Percentiles rank a stretch among this genome's conserved stretches.
Evolutionary conservation across 2,888 invertebrate species (phyloP).

Genomic region (Gortyna flavago): DNA sequence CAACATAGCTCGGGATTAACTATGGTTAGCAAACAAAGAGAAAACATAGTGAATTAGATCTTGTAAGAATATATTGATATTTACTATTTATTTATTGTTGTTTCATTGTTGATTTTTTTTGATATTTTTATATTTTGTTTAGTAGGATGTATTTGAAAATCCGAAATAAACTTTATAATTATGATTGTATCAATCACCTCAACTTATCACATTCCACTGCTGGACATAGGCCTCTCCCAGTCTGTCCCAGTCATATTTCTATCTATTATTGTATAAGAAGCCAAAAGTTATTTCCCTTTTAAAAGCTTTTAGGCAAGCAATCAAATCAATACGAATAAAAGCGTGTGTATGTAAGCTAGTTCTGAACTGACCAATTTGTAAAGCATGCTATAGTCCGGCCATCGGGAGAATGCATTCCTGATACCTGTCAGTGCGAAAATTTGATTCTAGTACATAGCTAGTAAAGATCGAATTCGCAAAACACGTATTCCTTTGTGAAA

Average conservation of each 20-base stretch:
- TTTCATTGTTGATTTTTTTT: neutral
- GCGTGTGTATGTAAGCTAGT: neutral
- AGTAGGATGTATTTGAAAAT: neutral
- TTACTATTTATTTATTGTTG: no score
- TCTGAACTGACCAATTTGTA: neutral
- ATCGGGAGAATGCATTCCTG: no score
- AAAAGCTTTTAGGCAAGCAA: neutral
- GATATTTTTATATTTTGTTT: neutral
- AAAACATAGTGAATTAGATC: neutral
- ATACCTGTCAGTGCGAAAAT: no score
- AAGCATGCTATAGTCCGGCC: no score
- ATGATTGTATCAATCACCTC: neutral
- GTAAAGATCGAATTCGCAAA: no score
- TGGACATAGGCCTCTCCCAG: no score
- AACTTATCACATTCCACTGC: no score
- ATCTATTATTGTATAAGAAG: neutral
- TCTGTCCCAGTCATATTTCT: no score
- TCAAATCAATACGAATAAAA: neutral
- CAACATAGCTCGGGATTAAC: neutral
- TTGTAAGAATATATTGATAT: no score
- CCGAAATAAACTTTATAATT: neutral
- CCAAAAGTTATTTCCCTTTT: neutral
- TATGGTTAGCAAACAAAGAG: neutral
- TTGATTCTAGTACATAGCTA: no score
- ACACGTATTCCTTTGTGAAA: no score